Evolutionary conservation across 2,888 invertebrate species (phyloP).

Genomic region (Agrochola litura): DNA sequence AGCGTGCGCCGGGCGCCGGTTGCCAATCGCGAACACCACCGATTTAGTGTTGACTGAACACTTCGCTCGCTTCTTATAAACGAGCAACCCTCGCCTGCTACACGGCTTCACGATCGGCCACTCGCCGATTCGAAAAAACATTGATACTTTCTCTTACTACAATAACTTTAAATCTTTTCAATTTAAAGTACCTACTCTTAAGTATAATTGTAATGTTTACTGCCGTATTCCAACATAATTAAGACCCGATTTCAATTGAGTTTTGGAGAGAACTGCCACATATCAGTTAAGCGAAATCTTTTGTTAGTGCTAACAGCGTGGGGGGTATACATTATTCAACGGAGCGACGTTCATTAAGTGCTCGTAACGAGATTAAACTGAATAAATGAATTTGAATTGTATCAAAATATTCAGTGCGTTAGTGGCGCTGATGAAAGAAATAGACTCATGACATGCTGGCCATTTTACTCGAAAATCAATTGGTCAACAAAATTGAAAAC

Average conservation of each 20-base stretch:
- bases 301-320: conserved; percentile 45
- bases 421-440: conserved; percentile 2
- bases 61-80: conserved; percentile 53
- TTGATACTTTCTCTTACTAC: conserved; percentile 5
- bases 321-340: conserved; percentile 67
- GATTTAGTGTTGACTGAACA: conserved; percentile 60
- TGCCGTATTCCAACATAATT: conserved; percentile 17
- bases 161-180: conserved; percentile 23
- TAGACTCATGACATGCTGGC: conserved; percentile 2
- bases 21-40: conserved; percentile 17
- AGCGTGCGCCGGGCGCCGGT: conserved; percentile 5
- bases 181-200: conserved; percentile 12
- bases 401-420: conserved; percentile 60
- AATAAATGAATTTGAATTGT: conserved; percentile 71
- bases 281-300: conserved; percentile 57
- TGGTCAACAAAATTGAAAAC: background rate
- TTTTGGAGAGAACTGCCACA: conserved; percentile 32
- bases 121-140: background rate
- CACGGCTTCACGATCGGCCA: conserved; percentile 3
- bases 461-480: background rate
- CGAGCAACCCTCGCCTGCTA: conserved; percentile 29
- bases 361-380: conserved; percentile 69
- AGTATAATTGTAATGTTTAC: conserved; percentile 7
- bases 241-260: conserved; percentile 26
- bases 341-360: conserved; percentile 69